Conservation (phyloP, 1,140 invertebrate species). For the Orchesella cincta region DNA sequence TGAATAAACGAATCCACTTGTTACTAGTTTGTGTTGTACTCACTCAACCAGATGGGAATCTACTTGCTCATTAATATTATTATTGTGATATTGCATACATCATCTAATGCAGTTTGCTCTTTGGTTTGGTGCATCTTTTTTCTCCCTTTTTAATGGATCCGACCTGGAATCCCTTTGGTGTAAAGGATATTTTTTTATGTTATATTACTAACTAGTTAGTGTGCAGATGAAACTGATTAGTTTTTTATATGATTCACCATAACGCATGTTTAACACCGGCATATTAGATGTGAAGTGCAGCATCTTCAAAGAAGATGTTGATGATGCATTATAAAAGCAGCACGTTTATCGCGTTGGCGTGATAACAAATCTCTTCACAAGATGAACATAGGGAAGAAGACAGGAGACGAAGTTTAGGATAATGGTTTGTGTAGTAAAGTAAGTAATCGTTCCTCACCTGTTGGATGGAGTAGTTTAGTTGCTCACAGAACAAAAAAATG, state of each 20-base stretch:
- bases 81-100: slow-evolving; percentile 3
- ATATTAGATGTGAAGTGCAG: neutral
- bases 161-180: neutral
- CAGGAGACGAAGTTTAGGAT: too few relatives aligned
- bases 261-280: neutral
- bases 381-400: too few relatives aligned
- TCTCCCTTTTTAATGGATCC: neutral
- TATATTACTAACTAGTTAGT: neutral
- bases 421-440: too few relatives aligned
- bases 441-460: too few relatives aligned
- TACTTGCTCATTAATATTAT: neutral
- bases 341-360: neutral
- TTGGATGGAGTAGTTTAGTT: too few relatives aligned
- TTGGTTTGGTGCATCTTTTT: too few relatives aligned
- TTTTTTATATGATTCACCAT: slow-evolving; percentile 6
- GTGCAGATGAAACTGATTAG: neutral
- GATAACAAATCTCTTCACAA: too few relatives aligned
- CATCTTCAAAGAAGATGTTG: neutral
- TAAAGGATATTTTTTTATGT: too few relatives aligned
- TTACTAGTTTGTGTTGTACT: neutral
- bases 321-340: neutral
- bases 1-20: slow-evolving; percentile 12
- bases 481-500: too few relatives aligned
- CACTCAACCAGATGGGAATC: neutral
- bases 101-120: too few relatives aligned